These are phyloP conservation scores for Mylabris phalerata DNA, from an alignment of 1,140 invertebrate genomes.

Conservation along the genomic window DNA sequence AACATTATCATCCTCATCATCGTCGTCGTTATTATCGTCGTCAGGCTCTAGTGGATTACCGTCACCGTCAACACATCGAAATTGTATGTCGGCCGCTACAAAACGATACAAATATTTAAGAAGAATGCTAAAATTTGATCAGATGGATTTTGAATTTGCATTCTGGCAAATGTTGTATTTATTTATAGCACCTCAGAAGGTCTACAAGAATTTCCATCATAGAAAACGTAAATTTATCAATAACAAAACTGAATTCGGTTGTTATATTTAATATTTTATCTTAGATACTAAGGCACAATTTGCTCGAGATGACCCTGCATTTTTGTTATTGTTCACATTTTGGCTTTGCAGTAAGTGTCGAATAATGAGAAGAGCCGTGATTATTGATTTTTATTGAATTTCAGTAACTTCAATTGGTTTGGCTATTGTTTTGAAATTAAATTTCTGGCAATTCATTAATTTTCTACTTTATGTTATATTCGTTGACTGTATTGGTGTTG, in stretches of 20 bases:
- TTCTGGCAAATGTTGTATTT: conserved; percentile 98
- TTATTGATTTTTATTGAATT: conserved; percentile 27
- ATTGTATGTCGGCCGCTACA: conserved; percentile 76
- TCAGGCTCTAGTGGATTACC: conserved; percentile 37
- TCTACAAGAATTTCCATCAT: conserved; percentile 97
- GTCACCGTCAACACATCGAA: conserved; percentile 52
- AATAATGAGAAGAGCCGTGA: no score
- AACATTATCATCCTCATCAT: no score
- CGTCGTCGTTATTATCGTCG: no score
- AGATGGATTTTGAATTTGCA: conserved; percentile 99
- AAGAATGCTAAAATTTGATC: conserved; percentile 86
- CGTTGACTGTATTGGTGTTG: background rate
- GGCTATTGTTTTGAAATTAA: conserved; percentile 70
- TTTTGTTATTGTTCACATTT: conserved; percentile 84
- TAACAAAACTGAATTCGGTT: no score
- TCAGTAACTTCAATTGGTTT: conserved; percentile 87
- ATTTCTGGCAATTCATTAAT: conserved; percentile 69
- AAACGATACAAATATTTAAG: conserved; percentile 91
- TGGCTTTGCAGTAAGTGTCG: conserved; percentile 74
- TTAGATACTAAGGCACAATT: conserved; percentile 97
- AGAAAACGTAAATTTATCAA: conserved; percentile 79
- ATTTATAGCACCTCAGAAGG: conserved; percentile 92
- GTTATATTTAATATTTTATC: conserved; percentile 37
- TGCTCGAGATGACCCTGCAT: conserved; percentile 98
- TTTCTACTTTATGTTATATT: conserved; percentile 59